Conservation (phyloP, 2,113 vertebrate species). For the Tricholaema leucomelas region DNA sequence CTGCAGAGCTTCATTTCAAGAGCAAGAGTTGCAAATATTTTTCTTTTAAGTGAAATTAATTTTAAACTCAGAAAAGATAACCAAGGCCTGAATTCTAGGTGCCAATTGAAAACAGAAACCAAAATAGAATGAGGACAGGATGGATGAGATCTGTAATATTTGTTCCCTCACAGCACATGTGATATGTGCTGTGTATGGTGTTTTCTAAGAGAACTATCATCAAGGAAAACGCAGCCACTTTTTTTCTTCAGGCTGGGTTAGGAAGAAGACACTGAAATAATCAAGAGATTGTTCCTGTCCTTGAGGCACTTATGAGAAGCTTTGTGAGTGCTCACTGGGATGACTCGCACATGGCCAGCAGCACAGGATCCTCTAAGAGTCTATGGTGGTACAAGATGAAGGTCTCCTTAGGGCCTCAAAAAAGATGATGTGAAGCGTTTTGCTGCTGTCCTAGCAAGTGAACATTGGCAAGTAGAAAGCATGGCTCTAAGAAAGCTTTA, state of each 20-base stretch:
- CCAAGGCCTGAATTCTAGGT: neutral
- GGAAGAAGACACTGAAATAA: neutral
- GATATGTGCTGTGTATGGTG: rapidly evolving
- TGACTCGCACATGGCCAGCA: neutral
- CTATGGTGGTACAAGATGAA: neutral
- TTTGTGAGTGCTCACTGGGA: neutral
- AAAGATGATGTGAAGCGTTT: neutral
- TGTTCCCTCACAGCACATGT: neutral
- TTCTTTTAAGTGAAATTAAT: neutral
- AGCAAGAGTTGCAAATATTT: neutral
- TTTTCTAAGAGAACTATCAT: neutral
- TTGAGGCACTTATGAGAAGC: neutral
- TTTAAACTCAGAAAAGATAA: neutral
- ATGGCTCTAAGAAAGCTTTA: neutral
- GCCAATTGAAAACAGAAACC: neutral
- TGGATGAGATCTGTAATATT: neutral
- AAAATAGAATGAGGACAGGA: neutral
- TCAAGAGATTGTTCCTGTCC: neutral
- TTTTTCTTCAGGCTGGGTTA: neutral
- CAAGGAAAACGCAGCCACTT: neutral
- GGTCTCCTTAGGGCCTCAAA: neutral
- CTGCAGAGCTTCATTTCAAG: neutral
- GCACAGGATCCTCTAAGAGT: neutral
- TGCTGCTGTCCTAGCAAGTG: neutral
- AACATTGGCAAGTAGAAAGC: neutral